These are phyloP conservation scores for Leptopilina clavipes DNA, from an alignment of 1,140 invertebrate genomes.

Conservation along the genomic window DNA sequence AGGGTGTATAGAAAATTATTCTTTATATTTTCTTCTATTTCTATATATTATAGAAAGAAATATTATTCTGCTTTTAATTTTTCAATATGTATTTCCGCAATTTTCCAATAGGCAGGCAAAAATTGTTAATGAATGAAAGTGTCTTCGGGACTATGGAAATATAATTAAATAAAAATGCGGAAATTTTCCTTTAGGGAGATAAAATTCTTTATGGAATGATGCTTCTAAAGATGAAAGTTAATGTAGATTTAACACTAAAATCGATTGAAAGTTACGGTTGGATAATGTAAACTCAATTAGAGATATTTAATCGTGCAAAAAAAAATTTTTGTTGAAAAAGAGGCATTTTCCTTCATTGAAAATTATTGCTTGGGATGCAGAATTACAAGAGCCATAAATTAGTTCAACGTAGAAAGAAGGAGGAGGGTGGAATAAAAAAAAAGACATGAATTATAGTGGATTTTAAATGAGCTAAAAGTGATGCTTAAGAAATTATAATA, in stretches of 20 bases:
- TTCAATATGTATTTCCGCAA: too few species aligned
- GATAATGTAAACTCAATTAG: conserved; percentile 27
- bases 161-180: background rate
- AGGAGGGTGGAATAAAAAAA: background rate
- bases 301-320: conserved; percentile 5
- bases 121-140: background rate
- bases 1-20: too few species aligned
- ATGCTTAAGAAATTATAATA: background rate
- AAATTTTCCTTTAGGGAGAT: background rate
- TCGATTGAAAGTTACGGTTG: background rate
- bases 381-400: background rate
- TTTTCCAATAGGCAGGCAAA: too few species aligned
- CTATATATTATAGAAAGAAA: too few species aligned
- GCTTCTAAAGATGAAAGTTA: background rate
- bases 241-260: background rate
- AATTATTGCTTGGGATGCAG: background rate
- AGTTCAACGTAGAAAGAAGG: background rate
- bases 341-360: background rate
- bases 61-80: too few species aligned
- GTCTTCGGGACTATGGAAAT: background rate
- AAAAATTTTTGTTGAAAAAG: background rate
- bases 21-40: too few species aligned
- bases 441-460: background rate
- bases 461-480: conserved; percentile 11
- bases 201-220: conserved; percentile 4